Conservation (phyloP, 2,888 invertebrate genomes). For the Glyphotaelius pellucidus region DNA sequence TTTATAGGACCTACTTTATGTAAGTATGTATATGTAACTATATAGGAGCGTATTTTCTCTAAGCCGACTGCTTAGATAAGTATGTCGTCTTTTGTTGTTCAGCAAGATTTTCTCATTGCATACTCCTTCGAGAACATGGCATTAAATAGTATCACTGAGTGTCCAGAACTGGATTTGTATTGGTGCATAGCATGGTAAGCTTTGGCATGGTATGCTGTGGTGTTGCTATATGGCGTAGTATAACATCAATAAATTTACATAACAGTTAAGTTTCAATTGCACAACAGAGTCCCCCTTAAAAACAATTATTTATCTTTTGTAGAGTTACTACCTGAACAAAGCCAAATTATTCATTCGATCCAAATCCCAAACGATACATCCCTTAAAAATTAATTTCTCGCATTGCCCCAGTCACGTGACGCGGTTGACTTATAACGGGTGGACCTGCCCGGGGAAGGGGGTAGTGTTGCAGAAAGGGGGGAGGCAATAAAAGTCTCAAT, state of each 20-base stretch:
- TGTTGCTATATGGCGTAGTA: too few species aligned
- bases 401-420: slow-evolving; percentile 18
- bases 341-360: not conserved
- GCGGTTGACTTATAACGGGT: not conserved
- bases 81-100: too few species aligned
- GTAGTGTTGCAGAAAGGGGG: slow-evolving; percentile 18
- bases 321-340: slow-evolving; percentile 6
- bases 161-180: too few species aligned
- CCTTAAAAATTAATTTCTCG: not conserved
- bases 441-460: not conserved
- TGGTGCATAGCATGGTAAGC: too few species aligned
- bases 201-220: too few species aligned
- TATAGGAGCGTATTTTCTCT: too few species aligned
- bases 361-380: slow-evolving; percentile 2
- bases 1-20: too few species aligned
- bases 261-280: not conserved
- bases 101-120: too few species aligned
- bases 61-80: too few species aligned
- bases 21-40: too few species aligned
- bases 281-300: not conserved
- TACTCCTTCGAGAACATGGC: too few species aligned
- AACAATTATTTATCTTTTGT: not conserved
- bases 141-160: too few species aligned
- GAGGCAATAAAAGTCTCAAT: slow-evolving; percentile 60
- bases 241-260: not conserved